Base-by-base conservation (phyloP, 2,888 invertebrate species). In the Drosophila siamana region DNA sequence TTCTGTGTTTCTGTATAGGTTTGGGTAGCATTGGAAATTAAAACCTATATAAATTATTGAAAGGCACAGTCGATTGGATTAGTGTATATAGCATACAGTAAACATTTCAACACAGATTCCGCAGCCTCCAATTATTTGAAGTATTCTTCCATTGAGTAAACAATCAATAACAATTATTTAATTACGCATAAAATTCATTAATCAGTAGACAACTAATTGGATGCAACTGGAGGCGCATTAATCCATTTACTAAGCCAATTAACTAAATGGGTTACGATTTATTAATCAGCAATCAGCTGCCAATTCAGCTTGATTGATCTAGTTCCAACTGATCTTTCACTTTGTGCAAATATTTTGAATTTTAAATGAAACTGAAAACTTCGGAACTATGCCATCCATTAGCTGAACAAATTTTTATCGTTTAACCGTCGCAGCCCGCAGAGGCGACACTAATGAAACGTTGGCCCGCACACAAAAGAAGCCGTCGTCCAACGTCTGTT, bases 261-360 rank as follows among this genome's bases (percentile, higher is more conserved):
- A 48, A 60, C 59, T 36, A 60, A 67, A 47, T 57, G 15, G 26
- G 28, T n/a, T 9, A 16, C 43, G 16, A 47, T 28, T 41, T 50
- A 57, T 22, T 30, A 36, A n/a, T 33, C 26, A 52, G 15, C 11
- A 33, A 22, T 15, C 15, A 33, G 36, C 44, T 26, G 15, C 13
- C 28, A 30, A 24, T 55, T 30, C 16, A n/a, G n/a, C 7, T 47
- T 40, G 43, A 59, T 59, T 51, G 59, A 59, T 41, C 50, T 43
- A 8, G 44, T 59, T 28, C 38, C 50, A 38, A 51, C 11, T 15
- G 52, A 74, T 78, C 68, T 70, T 68, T 78, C 70, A 77, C 64
- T 68, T 54, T 69, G 60, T 19, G 33, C 69, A 73, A 69, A 80
- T 63, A 70, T 67, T 80, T 73, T 30, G 52, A 47, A 41, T 47